Conservation (phyloP, 2,797 vertebrate species). For the Nyctalus aviator region DNA sequence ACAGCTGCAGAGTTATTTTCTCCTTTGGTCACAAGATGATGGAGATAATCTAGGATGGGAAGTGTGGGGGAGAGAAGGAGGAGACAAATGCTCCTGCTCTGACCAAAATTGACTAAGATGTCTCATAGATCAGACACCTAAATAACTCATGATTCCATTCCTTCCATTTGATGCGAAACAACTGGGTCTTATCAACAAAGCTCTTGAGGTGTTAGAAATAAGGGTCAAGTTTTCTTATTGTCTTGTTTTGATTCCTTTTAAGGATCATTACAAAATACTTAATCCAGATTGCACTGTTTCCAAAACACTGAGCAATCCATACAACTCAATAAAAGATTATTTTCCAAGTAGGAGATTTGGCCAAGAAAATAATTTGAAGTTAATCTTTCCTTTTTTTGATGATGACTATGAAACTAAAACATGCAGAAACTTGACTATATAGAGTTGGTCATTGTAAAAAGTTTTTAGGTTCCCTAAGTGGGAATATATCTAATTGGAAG, state of each 20-base stretch:
- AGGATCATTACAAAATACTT: conserved; percentile 60
- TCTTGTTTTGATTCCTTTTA: conserved; percentile 32
- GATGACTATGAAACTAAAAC: conserved; percentile 48
- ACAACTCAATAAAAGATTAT: conserved; percentile 30
- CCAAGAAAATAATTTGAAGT: conserved; percentile 37
- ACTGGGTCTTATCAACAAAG: neutral
- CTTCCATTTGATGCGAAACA: neutral
- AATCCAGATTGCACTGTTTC: neutral
- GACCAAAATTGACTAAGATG: conserved; percentile 46
- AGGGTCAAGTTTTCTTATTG: neutral
- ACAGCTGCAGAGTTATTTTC: conserved; percentile 81
- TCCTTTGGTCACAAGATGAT: conserved; percentile 75
- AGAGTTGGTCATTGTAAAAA: neutral
- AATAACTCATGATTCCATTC: neutral
- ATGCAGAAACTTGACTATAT: conserved; percentile 51
- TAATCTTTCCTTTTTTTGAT: conserved; percentile 49
- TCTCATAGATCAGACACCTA: neutral
- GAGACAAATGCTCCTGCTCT: conserved; percentile 23
- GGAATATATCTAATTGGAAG: neutral
- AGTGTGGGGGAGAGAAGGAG: conserved; percentile 51
- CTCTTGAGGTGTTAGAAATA: neutral
- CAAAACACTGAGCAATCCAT: conserved; percentile 16
- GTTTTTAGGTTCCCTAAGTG: neutral
- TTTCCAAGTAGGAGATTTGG: conserved; percentile 6
- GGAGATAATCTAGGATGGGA: conserved; percentile 71